Base-by-base conservation (phyloP, 2,888 invertebrate species). In the Esperia sulphurella region DNA sequence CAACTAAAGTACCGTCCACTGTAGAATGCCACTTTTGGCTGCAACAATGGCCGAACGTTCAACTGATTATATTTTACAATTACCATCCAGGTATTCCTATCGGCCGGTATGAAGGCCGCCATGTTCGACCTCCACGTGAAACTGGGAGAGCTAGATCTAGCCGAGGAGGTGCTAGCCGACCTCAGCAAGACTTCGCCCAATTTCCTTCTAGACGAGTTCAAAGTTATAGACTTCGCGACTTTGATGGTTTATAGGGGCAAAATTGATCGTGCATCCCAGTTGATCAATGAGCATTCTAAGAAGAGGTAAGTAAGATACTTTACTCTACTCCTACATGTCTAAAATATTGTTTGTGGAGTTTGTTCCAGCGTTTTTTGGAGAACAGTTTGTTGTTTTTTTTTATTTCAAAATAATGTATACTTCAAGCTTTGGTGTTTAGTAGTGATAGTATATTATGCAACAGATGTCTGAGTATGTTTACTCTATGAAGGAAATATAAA, bases 91-190 rank as follows among this genome's bases (percentile, higher is more conserved):
- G 75, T 93, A 1, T 79, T 88, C 37, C 71, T 91, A 29, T 92
- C 93, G 54, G 88, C 93, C 0, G 94, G 94, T 2, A 93, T 95
- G 92, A 90, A 92, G 61, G 91, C 93, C 0, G 79, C 91, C 1
- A 87, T 93, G 43, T 90, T 95, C 54, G 91, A 93, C 54, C 69
- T 92, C 3, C 91, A 92, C 70, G 88, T 92, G 3, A 91, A 91
- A 63, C 73, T 88, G 0, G 90, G 90, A 28, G 88, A 92, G 55
- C 50, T 92, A 0, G 80, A 91, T 0, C 71, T 86, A 13, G 93
- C 94, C 0, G 81, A 92, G 48, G 43, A 83, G 0, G 69, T 79
- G 8, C 81, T 92, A 10, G 70, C 85, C 0, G 89, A 92, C n/a
- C 68, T 94, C 3, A 91, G 84, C 61, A 79, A 75, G 49, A 63